Evolutionary conservation across 2,797 vertebrate genomes (phyloP), one percentile per base, ranked within the genome.

Genomic region (Rhynchonycteris naso): DNA sequence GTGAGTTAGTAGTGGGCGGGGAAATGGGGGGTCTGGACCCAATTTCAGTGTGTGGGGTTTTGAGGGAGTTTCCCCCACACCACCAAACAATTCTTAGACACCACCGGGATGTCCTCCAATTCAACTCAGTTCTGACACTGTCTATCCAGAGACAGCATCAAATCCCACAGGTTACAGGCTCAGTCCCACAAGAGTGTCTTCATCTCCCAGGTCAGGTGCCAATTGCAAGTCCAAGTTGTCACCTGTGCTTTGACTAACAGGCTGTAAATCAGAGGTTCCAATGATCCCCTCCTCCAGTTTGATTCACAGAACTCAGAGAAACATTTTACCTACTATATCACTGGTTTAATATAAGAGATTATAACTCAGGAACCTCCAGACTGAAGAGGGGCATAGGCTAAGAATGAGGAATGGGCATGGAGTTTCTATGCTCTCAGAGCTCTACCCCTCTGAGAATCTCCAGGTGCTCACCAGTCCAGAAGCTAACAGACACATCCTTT

Each of bases 1-100:
- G 99, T 99, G 98, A 97, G 98, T 93, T 68, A 61, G 91, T 38
- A 12, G 43, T 38, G n/a, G 63, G 22, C 50, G 15, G 22, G 22
- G 47, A 26, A 35, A 52, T 47, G 22, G 30, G 54, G 65, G 65
- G 18, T 80, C 38, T 50, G 76, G 10, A 80, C 75, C 56, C 65
- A 50, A 7, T 80, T 80, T 22, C 38, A 50, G 54, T 33, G 12
- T 28, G 16, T 26, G 3, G 11, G 35, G 30, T 15, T 58, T 38
- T 68, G 63, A 38, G 38, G 35, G 21, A 52, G 21, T 69, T 79
- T 58, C 35, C n/a, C 63, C 12, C 75, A 78, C 9, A 10, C n/a
- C 47, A 33, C 47, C 61, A 66, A 35, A 15, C 47, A 68, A 68
- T 33, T 33, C 65, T 84, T 28, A 69, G 16, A 56, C 33, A 38